These are phyloP conservation scores for Nezara viridula DNA, from an alignment of 2,888 invertebrate species.

Conservation along the genomic window DNA sequence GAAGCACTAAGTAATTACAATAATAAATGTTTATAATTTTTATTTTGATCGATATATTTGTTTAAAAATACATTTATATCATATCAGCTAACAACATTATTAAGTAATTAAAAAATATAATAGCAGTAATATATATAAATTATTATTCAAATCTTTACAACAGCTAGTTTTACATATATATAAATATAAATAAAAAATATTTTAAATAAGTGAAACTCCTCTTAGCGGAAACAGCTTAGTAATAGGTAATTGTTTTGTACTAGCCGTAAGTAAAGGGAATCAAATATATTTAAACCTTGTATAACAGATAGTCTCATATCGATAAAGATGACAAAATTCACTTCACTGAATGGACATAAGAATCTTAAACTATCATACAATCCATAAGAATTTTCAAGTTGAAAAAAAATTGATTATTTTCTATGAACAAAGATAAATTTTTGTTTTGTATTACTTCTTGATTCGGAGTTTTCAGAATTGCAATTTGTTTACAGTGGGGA, in stretches of 20 bases:
- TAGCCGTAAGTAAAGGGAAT: not conserved
- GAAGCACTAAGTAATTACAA: constrained; percentile 69
- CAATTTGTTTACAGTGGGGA: no score
- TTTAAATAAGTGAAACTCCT: constrained; percentile 11
- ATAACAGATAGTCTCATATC: not conserved
- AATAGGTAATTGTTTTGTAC: not conserved
- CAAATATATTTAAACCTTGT: not conserved
- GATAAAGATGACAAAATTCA: not conserved
- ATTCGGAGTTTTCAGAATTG: no score
- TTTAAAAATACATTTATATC: constrained; percentile 60
- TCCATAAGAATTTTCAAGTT: not conserved
- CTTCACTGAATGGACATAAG: not conserved
- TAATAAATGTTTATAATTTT: constrained; percentile 63
- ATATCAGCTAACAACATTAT: constrained; percentile 57
- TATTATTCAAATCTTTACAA: constrained; percentile 53
- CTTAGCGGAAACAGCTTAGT: not conserved
- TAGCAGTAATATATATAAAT: constrained; percentile 50
- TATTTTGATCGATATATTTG: constrained; percentile 56
- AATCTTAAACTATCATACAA: not conserved
- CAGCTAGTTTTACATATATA: constrained; percentile 52
- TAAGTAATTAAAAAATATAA: constrained; percentile 58
- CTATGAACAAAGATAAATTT: no score
- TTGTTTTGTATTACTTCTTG: no score
- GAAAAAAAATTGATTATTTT: no score
- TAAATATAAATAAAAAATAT: constrained; percentile 55